A percentile compares a stretch with the other conserved stretches of the same genome.
Evolutionary conservation across 2,797 vertebrate genomes (phyloP).

Genomic region (Miichthys miiuy): DNA sequence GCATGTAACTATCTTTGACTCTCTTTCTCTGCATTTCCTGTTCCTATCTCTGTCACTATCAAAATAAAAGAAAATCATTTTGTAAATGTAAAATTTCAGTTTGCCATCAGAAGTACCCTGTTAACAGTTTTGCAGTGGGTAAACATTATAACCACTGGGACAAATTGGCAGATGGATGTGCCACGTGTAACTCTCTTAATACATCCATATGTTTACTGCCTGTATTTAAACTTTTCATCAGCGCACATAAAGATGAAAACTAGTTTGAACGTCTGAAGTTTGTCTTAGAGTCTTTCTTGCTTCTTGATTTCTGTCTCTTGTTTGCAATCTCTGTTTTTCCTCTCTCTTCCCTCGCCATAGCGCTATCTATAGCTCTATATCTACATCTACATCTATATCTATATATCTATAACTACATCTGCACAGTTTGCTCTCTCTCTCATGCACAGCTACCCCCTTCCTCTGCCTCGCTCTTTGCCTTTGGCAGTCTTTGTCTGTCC

Average conservation of each 20-base stretch:
- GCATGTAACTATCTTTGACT: background rate
- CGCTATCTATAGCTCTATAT: background rate
- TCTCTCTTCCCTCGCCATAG: background rate
- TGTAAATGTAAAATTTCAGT: background rate
- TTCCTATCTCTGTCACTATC: background rate
- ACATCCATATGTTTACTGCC: background rate
- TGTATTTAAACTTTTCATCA: background rate
- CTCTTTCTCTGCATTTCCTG: constrained; percentile 1
- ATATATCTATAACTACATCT: constrained; percentile 9
- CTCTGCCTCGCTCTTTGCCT: background rate
- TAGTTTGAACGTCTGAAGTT: background rate
- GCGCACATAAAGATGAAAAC: constrained; percentile 7
- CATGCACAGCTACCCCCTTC: background rate
- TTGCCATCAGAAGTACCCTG: background rate
- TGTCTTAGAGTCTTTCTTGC: background rate
- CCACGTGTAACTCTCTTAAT: background rate
- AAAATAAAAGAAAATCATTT: background rate
- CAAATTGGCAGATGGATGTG: background rate
- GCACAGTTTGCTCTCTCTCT: background rate
- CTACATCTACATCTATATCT: too few species aligned
- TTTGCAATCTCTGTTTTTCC: background rate
- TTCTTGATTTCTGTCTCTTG: background rate
- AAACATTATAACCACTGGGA: background rate
- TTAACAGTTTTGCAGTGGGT: background rate
- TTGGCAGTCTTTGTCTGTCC: constrained; percentile 21